These are phyloP conservation scores for Marronus borbonicus DNA, from an alignment of 2,888 invertebrate genomes.

Conservation along the genomic window DNA sequence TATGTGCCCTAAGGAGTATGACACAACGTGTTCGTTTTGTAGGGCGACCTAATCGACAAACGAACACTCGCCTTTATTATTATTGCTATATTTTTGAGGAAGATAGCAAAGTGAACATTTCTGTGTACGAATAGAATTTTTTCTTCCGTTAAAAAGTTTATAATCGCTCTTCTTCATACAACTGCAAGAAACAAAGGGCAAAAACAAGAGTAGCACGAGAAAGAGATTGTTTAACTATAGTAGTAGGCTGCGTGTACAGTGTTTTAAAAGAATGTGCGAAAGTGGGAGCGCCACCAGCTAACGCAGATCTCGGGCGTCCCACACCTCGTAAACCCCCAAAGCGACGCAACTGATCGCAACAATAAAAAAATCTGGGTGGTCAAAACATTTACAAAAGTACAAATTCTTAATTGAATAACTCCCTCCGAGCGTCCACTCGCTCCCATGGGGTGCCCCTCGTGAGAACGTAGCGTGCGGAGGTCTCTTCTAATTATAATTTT, in stretches of 20 bases:
- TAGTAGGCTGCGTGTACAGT: constrained; percentile 60
- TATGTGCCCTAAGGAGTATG: too few relatives aligned
- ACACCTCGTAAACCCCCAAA: constrained; percentile 45
- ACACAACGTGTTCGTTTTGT: not conserved
- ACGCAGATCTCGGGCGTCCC: constrained; percentile 62
- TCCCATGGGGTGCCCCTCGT: constrained; percentile 14
- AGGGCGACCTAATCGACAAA: not conserved
- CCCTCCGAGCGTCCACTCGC: constrained; percentile 50
- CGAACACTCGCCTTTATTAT: too few relatives aligned
- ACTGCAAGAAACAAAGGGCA: constrained; percentile 42
- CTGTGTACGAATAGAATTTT: too few relatives aligned
- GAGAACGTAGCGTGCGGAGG: constrained; percentile 51
- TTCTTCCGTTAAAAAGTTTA: too few relatives aligned
- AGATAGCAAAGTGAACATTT: too few relatives aligned
- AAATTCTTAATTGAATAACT: constrained; percentile 76
- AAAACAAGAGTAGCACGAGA: constrained; percentile 38
- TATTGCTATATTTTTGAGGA: too few relatives aligned
- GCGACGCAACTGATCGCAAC: constrained; percentile 54
- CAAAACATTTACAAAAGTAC: constrained; percentile 77
- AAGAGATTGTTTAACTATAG: not conserved
- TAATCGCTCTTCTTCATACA: too few relatives aligned
- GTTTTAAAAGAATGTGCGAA: constrained; percentile 62
- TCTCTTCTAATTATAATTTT: constrained; percentile 60
- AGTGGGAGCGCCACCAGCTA: constrained; percentile 60
- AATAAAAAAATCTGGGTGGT: not conserved